Base-by-base conservation (phyloP, 2,797 vertebrate genomes). In the Hybognathus amarus region DNA sequence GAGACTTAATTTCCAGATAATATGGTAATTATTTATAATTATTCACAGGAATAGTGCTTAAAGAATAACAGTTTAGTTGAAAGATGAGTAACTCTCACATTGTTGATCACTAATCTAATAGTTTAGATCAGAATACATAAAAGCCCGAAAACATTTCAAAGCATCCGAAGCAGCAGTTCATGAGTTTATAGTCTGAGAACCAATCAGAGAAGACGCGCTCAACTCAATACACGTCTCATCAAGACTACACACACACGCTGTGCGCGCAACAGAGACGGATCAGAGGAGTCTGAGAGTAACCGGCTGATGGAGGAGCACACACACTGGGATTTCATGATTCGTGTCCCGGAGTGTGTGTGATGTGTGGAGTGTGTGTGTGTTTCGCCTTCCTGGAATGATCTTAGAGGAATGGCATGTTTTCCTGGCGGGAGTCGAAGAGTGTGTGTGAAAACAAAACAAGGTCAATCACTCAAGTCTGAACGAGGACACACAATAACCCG, bases 301-400 rank as follows among this genome's bases (percentile, higher is more conserved):
- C 22, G n/a, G 36, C 6, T 20, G 42, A 1, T 47, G n/a, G 66
- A 68, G 66, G 36, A 22, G 27, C 40, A 5, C 8, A n/a, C 20
- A 6, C 8, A 9, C 27, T 9, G 22, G 5, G 38, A 47, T 63
- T 30, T 45, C 20, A 77, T 24, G 17, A 56, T 10, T 68, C n/a
- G 69, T n/a, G 56, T 56, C 9, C 18, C 33, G 11, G 33, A 36
- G 33, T 36, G 33, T 36, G 33, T 33, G 67, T 17, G 59, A 3
- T 30, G 30, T 33, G 30, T 33, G n/a, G n/a, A n/a, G 30, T 33
- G 36, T 36, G 36, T 36, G 33, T 33, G 67, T 17, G 59, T 54
- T 64, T 24, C 11, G 30, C 36, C 79, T 85, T 88, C 82, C 82
- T 77, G 68, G n/a, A 45, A 74, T 84, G 86, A 86, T 76, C 79